Base-by-base conservation (phyloP, 2,888 invertebrate species). In the Drosophila differens region DNA sequence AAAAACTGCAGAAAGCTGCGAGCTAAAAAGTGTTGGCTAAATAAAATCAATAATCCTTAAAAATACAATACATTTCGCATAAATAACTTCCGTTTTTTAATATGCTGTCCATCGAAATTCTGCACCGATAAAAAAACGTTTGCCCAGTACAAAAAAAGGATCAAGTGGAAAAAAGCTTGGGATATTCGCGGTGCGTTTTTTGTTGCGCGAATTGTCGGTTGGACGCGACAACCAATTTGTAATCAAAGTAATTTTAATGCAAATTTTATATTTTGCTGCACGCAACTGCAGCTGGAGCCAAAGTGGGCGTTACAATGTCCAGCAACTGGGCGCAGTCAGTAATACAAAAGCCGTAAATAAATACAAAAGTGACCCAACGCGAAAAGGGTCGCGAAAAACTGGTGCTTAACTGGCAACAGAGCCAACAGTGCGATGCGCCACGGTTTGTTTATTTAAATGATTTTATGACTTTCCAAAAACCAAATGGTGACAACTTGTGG, bases 171-270 rank as follows among this genome's bases (percentile, higher is more conserved):
- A 70, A 67, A 59, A 53, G 57, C 41, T 39, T 25, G 49, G 83
- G 82, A 84, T 81, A 79, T 84, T 61, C 37, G 22, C 49, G 33
- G 35, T 32, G 57, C 33, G 54, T 72, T 79, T 69, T 68, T 68
- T 71, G 59, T 54, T 51, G 70, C 61, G 30, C 59, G 39, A 10
- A 39, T 68, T 67, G 80, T 68, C 65, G 72, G 52, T 39, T 30
- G 81, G 39, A 54, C 59, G 70, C 58, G 72, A 61, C 82, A 76
- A 82, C 82, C 90, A 91, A 91, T 91, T 89, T 90, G 89, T 83
- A 91, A 91, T 90, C 88, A 91, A 88, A 91, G 89, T 84, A 78
- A 86, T 90, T 91, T 91, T 86, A 88, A 91, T 91, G 88, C 89
- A 91, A 89, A 91, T 91, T 91, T 89, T 83, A 87, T 90, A 85